Percentiles rank a stretch among this genome's conserved stretches.
Evolutionary conservation across 2,888 invertebrate genomes (phyloP).

Genomic region (Standfussiana lucernea): DNA sequence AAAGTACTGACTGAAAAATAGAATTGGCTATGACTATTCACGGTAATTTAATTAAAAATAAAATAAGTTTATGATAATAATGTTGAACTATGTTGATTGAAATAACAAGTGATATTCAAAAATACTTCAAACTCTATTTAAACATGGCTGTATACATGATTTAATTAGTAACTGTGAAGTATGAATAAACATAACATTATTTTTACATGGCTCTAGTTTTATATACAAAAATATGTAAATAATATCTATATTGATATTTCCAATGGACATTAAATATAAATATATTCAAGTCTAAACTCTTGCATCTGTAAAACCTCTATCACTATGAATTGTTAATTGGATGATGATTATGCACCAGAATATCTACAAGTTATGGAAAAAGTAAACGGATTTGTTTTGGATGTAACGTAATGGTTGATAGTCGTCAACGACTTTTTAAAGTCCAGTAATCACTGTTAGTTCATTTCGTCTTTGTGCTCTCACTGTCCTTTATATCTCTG

Average conservation of each 20-base stretch:
- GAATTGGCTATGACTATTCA: slow-evolving; percentile 31
- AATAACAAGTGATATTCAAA: slow-evolving; percentile 50
- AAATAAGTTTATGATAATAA: slow-evolving; percentile 24
- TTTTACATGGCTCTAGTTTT: slow-evolving; percentile 60
- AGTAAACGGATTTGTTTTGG: slow-evolving; percentile 32
- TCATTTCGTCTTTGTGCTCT: slow-evolving; percentile 45
- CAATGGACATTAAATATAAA: slow-evolving; percentile 46
- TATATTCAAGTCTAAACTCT: slow-evolving; percentile 45
- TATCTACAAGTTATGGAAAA: slow-evolving; percentile 27
- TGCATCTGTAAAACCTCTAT: slow-evolving; percentile 46
- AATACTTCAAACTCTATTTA: slow-evolving; percentile 49
- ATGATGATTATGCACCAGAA: slow-evolving; percentile 55
- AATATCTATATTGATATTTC: slow-evolving; percentile 50
- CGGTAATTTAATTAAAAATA: slow-evolving; percentile 22
- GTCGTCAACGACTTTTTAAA: slow-evolving; percentile 41
- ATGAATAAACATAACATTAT: slow-evolving; percentile 52
- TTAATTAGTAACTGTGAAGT: slow-evolving; percentile 56
- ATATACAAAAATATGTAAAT: slow-evolving; percentile 65
- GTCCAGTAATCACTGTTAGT: slow-evolving; percentile 36
- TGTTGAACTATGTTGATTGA: slow-evolving; percentile 35
- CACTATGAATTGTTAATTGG: slow-evolving; percentile 42
- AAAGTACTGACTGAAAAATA: slow-evolving; percentile 36
- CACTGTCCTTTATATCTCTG: slow-evolving; percentile 50
- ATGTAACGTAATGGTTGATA: slow-evolving; percentile 24
- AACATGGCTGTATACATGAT: slow-evolving; percentile 47